Conservation (phyloP, 2,797 vertebrate genomes). For the Tokudaia tokunoshimensis region DNA sequence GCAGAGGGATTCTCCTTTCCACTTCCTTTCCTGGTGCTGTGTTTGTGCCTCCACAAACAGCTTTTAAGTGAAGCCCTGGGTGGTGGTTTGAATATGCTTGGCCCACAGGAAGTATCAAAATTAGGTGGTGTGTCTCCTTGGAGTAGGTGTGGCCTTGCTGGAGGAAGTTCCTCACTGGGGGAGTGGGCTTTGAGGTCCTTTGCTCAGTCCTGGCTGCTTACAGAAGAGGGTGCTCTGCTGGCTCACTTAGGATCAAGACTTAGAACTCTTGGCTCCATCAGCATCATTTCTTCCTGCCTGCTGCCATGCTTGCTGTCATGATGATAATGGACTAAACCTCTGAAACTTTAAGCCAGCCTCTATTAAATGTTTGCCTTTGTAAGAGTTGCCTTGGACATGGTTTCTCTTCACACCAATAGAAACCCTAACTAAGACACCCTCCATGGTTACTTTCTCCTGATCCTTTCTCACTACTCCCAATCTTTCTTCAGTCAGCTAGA, state of each 20-base stretch:
- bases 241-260: neutral
- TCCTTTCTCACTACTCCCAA: neutral
- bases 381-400: neutral
- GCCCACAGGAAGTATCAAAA: no score
- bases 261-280: neutral
- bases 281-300: neutral
- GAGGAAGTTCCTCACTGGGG: no score
- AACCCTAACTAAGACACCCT: neutral
- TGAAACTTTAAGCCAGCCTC: neutral
- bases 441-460: no score
- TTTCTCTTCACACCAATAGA: neutral
- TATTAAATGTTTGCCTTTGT: neutral
- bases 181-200: no score
- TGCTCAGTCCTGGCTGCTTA: no score
- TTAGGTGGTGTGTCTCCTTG: neutral
- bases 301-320: neutral
- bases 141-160: no score
- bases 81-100: neutral
- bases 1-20: no score
- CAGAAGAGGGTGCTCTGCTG: no score
- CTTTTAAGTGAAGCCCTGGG: neutral
- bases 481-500: no score
- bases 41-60: neutral
- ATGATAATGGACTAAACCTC: neutral
- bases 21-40: no score